A percentile compares a stretch with the other conserved stretches of the same genome.
phyloP scores from a whole-genome alignment of 2,797 vertebrate genomes.

The Novumbra hubbsi region DNA sequence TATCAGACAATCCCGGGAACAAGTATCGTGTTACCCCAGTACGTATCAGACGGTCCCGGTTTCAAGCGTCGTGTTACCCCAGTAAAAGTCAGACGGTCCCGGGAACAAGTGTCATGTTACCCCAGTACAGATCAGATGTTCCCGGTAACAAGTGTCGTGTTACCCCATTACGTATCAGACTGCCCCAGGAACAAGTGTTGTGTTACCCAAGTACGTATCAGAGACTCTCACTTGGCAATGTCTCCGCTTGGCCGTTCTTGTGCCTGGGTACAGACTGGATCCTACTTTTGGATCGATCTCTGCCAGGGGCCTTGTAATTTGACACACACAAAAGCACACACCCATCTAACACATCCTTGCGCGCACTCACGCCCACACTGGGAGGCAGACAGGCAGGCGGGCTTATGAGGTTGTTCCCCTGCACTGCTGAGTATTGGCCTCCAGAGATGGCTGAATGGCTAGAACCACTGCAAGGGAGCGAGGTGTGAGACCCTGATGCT shows the following conservation, averaged over 20 bases:
- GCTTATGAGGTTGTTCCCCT: conserved; percentile 15
- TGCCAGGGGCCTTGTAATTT: conserved; percentile 59
- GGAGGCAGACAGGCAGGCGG: conserved; percentile 27
- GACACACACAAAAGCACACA: conserved; percentile 22
- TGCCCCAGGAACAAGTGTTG: conserved; percentile 21
- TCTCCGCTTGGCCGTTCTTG: conserved; percentile 29
- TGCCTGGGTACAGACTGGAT: conserved; percentile 44
- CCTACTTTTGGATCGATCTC: conserved; percentile 67
- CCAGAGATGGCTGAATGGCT: conserved; percentile 48
- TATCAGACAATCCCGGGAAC: too few species aligned
- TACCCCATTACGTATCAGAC: conserved; percentile 37
- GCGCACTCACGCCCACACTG: conserved; percentile 19
- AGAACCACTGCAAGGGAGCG: conserved; percentile 39
- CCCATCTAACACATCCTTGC: conserved; percentile 12
- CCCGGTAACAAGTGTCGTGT: conserved; percentile 30
- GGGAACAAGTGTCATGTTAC: conserved; percentile 37
- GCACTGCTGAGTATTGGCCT: conserved; percentile 48
- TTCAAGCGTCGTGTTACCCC: conserved; percentile 35
- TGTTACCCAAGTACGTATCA: conserved; percentile 42
- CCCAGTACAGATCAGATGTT: conserved; percentile 20
- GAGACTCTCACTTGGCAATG: conserved; percentile 33
- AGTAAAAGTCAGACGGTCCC: conserved; percentile 23
- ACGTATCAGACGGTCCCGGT: conserved; percentile 16
- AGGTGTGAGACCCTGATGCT: conserved; percentile 30
- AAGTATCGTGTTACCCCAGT: conserved; percentile 36